phyloP scores from a whole-genome alignment of 2,113 vertebrate genomes.

The Austrofundulus limnaeus region DNA sequence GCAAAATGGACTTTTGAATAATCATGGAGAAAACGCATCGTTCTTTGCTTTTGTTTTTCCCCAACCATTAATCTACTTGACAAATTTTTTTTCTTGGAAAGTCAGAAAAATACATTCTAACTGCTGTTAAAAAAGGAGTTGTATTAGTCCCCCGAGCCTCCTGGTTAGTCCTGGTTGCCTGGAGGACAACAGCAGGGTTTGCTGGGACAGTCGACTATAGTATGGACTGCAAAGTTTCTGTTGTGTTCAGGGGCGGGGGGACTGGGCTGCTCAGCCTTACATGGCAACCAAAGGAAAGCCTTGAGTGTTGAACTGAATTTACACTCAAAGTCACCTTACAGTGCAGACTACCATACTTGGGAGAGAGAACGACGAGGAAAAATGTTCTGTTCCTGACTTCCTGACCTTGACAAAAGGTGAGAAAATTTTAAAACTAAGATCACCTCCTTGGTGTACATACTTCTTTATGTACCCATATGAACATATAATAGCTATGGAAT shows the following conservation, averaged over 20 bases:
- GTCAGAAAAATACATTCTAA: constrained; percentile 44
- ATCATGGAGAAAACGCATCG: constrained; percentile 45
- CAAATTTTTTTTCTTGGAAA: constrained; percentile 54
- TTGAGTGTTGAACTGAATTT: constrained; percentile 74
- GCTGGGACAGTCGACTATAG: constrained; percentile 69
- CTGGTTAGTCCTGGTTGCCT: constrained; percentile 63
- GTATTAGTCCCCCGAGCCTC: constrained; percentile 22
- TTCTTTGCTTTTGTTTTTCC: constrained; percentile 14
- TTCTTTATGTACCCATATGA: constrained; percentile 99
- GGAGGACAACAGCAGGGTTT: constrained; percentile 79
- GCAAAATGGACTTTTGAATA: constrained; percentile 25
- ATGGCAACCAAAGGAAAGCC: constrained; percentile 74
- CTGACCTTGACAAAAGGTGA: constrained; percentile 74
- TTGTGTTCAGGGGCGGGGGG: constrained; percentile 67
- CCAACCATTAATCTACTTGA: constrained; percentile 27
- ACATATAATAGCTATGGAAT: constrained; percentile 99
- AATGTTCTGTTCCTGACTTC: constrained; percentile 68
- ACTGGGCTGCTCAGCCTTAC: constrained; percentile 67
- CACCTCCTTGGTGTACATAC: constrained; percentile 97
- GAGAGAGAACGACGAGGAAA: constrained; percentile 59
- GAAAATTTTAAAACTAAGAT: constrained; percentile 63
- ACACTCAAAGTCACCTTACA: constrained; percentile 80
- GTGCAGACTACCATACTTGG: constrained; percentile 78
- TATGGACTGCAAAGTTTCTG: constrained; percentile 74
- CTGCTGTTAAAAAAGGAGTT: constrained; percentile 36